Conservation (phyloP, 2,888 invertebrate genomes). For the Pristionchus entomophagus region DNA sequence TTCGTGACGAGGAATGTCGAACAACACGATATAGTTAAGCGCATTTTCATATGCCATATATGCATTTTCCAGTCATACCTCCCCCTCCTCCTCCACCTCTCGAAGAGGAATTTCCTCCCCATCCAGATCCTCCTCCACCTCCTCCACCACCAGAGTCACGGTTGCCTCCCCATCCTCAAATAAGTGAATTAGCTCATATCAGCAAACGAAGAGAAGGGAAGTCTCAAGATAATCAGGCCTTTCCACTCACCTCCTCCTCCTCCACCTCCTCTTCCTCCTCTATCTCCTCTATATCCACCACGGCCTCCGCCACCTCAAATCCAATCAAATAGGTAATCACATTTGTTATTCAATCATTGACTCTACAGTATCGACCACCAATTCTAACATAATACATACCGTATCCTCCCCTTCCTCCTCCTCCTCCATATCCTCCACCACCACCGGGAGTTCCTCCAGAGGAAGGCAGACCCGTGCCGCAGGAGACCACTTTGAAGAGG, state of each 20-base stretch:
- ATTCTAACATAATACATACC: not conserved
- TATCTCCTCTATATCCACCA: not conserved
- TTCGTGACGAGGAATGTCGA: too few relatives aligned
- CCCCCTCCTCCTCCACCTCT: not conserved
- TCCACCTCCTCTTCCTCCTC: conserved; percentile 26
- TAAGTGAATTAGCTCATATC: not conserved
- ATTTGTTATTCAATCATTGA: too few relatives aligned
- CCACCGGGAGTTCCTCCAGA: not conserved
- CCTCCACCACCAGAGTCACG: not conserved
- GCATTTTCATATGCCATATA: too few relatives aligned
- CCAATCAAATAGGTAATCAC: not conserved
- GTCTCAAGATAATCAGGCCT: not conserved
- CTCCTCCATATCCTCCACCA: not conserved
- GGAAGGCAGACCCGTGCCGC: not conserved
- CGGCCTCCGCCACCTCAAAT: conserved; percentile 2
- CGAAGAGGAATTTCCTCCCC: not conserved
- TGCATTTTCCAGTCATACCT: not conserved
- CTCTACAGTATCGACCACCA: too few relatives aligned
- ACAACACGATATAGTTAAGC: too few relatives aligned
- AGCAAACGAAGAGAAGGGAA: not conserved
- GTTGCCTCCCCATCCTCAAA: not conserved
- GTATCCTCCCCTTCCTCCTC: conserved; percentile 5
- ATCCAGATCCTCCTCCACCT: not conserved
- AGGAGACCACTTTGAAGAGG: not conserved
- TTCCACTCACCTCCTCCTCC: not conserved